Conservation (phyloP, 2,888 invertebrate genomes). For the Amiota communis region DNA sequence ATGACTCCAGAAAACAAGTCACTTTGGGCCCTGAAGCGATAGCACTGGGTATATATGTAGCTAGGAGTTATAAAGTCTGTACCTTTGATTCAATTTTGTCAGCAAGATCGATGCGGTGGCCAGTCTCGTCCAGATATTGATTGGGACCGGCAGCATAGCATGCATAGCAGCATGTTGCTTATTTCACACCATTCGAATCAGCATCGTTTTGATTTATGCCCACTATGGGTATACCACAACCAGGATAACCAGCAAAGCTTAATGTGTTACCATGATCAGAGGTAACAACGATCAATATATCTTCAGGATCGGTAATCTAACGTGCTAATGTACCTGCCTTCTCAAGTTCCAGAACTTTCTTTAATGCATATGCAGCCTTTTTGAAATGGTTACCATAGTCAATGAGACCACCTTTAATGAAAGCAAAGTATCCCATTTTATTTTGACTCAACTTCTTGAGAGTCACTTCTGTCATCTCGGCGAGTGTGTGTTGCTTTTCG, state of each 20-base stretch:
- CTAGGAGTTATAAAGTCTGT: slow-evolving; percentile 54
- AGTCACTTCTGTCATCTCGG: slow-evolving; percentile 80
- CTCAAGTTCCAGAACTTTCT: slow-evolving; percentile 85
- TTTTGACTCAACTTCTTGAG: slow-evolving; percentile 76
- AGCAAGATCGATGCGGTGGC: slow-evolving; percentile 55
- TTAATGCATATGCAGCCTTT: slow-evolving; percentile 79
- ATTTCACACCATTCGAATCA: slow-evolving; percentile 73
- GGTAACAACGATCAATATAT: slow-evolving; percentile 86
- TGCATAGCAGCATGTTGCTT: slow-evolving; percentile 80
- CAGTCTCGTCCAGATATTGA: slow-evolving; percentile 54
- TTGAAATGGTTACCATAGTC: slow-evolving; percentile 85
- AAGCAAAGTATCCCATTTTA: slow-evolving; percentile 76
- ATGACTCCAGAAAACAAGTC: slow-evolving; percentile 85
- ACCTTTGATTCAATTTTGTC: slow-evolving; percentile 45
- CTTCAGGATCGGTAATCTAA: slow-evolving; percentile 76
- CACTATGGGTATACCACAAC: slow-evolving; percentile 75
- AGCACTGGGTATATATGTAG: slow-evolving; percentile 56
- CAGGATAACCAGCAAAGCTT: slow-evolving; percentile 83
- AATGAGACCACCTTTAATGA: slow-evolving; percentile 81
- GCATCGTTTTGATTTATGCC: slow-evolving; percentile 65
- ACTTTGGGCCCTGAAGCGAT: slow-evolving; percentile 83
- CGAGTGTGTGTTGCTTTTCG: slow-evolving; percentile 76
- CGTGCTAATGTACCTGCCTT: slow-evolving; percentile 79
- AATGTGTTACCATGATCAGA: slow-evolving; percentile 86
- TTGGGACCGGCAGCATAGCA: slow-evolving; percentile 83